A percentile compares a stretch with the other conserved stretches of the same genome.
phyloP scores from a whole-genome alignment of 2,113 vertebrate genomes.

The Propithecus coquereli region DNA sequence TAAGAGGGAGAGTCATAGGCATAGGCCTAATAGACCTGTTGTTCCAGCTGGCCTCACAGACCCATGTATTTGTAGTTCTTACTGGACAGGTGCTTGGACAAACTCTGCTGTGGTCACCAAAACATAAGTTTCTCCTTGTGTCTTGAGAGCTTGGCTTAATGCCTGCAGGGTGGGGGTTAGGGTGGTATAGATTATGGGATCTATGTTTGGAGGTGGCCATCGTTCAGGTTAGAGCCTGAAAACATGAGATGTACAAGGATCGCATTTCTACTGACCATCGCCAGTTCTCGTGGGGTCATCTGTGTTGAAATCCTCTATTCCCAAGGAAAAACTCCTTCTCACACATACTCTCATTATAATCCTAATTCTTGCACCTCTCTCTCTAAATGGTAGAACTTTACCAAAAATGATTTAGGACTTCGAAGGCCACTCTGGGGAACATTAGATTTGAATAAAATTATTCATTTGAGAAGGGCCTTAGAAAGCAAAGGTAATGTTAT shows the following conservation, averaged over 20 bases:
- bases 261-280: neutral
- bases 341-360: neutral
- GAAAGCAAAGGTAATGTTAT: neutral
- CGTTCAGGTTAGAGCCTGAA: neutral
- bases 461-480: neutral
- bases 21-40: accelerated
- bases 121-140: neutral
- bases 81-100: neutral
- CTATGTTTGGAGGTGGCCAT: neutral
- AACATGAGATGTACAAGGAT: neutral
- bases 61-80: neutral
- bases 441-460: neutral
- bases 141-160: neutral
- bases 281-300: neutral
- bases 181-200: neutral
- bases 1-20: neutral
- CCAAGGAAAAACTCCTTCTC: neutral
- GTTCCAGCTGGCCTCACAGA: neutral
- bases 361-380: neutral
- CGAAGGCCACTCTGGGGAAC: neutral
- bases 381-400: neutral
- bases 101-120: neutral
- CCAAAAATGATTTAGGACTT: neutral
- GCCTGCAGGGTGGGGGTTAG: neutral
- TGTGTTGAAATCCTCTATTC: neutral